phyloP scores from a whole-genome alignment of 2,113 vertebrate genomes.

The Esox niger region DNA sequence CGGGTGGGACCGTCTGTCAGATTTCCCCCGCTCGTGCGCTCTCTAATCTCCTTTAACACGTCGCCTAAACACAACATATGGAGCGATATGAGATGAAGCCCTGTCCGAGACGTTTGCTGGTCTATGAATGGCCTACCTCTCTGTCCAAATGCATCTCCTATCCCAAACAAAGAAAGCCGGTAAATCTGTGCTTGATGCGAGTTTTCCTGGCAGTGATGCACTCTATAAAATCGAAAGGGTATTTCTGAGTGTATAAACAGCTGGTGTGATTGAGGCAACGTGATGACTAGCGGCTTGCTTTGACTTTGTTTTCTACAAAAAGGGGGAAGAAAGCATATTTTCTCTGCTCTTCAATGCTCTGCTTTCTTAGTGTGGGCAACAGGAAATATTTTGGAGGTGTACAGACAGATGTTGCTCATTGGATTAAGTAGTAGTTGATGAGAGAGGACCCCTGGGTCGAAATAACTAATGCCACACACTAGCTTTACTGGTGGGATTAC shows the following conservation, averaged over 20 bases:
- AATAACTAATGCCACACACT: background rate
- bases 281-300: conserved; percentile 7
- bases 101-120: no score
- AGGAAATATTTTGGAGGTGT: background rate
- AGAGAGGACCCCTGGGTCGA: background rate
- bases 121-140: no score
- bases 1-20: background rate
- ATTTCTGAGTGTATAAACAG: no score
- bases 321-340: background rate
- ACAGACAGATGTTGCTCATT: background rate
- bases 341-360: background rate
- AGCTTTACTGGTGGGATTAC: background rate
- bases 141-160: no score
- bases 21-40: background rate
- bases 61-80: no score
- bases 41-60: no score
- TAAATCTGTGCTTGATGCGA: no score
- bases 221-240: no score
- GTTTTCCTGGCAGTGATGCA: no score
- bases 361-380: background rate
- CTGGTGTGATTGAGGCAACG: background rate
- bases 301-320: background rate
- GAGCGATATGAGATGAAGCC: no score
- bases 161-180: no score
- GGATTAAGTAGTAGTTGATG: background rate